These are phyloP conservation scores for Pseudochirops cupreus DNA, from an alignment of 2,797 vertebrate species.

Conservation along the genomic window DNA sequence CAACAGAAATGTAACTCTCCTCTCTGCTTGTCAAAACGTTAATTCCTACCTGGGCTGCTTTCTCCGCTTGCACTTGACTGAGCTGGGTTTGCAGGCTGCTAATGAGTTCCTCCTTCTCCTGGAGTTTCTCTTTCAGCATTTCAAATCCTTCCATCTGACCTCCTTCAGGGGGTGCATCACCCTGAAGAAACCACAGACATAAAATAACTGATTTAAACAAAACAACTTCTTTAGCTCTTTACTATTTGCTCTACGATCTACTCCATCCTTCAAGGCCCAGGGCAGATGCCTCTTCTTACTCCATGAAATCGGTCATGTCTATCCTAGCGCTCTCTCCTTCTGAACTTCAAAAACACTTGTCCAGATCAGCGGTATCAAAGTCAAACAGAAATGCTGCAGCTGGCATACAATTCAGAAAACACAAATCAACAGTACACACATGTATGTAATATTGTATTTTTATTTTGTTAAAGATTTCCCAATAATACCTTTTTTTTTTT, in stretches of 20 bases:
- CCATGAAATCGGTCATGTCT: not conserved
- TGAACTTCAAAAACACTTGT: not conserved
- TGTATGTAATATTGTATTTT: not conserved
- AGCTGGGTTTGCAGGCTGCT: slow-evolving; percentile 87
- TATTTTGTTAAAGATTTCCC: not conserved
- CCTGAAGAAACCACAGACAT: slow-evolving; percentile 40
- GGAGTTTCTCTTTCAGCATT: slow-evolving; percentile 88
- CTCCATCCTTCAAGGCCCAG: not conserved
- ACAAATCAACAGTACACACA: no score
- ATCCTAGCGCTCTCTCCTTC: not conserved
- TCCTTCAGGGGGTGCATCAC: slow-evolving; percentile 82
- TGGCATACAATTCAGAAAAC: no score
- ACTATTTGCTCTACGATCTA: slow-evolving; percentile 47
- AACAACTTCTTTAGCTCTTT: not conserved
- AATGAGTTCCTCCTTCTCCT: slow-evolving; percentile 85
- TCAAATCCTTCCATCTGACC: slow-evolving; percentile 85
- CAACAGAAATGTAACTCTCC: not conserved
- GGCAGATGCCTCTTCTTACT: not conserved
- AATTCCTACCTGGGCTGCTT: slow-evolving; percentile 86
- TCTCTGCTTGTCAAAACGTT: not conserved
- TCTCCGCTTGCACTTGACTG: slow-evolving; percentile 84
- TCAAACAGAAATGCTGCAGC: no score
- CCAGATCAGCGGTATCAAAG: no score
- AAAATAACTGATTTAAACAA: slow-evolving; percentile 68
- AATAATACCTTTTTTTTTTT: no score